These are phyloP conservation scores for Apistogramma diplotaenia DNA, from an alignment of 2,113 vertebrate species.

Conservation along the genomic window DNA sequence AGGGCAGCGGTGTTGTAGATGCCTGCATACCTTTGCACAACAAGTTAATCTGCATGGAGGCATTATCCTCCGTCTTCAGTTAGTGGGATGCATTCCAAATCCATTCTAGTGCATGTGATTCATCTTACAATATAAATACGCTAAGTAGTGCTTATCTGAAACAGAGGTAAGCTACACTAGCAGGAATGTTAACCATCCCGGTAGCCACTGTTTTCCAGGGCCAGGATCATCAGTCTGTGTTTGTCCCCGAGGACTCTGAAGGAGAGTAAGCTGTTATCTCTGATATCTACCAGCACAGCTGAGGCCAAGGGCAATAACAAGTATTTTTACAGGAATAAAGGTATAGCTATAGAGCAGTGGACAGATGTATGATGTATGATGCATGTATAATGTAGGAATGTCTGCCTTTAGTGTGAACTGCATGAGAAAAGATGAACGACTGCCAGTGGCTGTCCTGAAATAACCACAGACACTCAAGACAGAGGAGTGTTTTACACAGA, in stretches of 20 bases:
- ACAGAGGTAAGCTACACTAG: conserved; percentile 23
- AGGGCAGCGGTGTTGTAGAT: not conserved
- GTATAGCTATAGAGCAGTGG: not conserved
- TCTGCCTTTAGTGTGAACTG: not conserved
- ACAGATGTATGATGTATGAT: not conserved
- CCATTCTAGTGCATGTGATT: conserved; percentile 20
- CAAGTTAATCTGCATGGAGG: conserved; percentile 24
- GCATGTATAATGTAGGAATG: not conserved
- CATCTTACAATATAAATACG: conserved; percentile 30
- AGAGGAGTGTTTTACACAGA: not conserved
- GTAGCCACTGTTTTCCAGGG: conserved; percentile 40
- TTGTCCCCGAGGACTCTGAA: conserved; percentile 41
- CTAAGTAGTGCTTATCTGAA: conserved; percentile 33
- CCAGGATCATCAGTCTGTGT: conserved; percentile 39
- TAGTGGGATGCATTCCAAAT: conserved; percentile 25
- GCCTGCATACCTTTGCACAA: conserved; percentile 30
- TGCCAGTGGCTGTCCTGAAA: conserved; percentile 20
- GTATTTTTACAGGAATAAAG: conserved; percentile 2
- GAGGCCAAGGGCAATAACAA: conserved; percentile 44
- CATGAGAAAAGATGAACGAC: not conserved
- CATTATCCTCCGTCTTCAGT: conserved; percentile 19
- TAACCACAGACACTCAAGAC: conserved; percentile 1
- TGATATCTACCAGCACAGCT: conserved; percentile 49
- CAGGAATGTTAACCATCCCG: conserved; percentile 37
- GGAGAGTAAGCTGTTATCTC: conserved; percentile 44